phyloP scores from a whole-genome alignment of 2,113 vertebrate genomes.

The Casuarius casuarius region DNA sequence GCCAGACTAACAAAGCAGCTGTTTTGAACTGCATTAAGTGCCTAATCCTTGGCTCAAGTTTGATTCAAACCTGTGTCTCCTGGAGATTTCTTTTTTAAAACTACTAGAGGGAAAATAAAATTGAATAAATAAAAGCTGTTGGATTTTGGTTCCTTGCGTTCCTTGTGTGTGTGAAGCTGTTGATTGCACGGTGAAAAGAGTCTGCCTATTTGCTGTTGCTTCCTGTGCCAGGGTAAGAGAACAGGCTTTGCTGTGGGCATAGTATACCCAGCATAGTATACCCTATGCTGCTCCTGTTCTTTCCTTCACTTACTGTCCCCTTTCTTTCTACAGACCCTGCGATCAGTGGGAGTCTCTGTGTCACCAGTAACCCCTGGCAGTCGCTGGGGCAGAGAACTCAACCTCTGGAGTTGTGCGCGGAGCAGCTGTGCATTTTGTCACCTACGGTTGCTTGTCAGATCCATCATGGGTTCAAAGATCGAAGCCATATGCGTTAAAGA shows the following conservation, averaged over 20 bases:
- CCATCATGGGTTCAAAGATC: neutral
- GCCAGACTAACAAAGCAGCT: neutral
- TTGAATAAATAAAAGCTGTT: neutral
- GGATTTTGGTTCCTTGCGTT: neutral
- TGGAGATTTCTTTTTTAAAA: neutral
- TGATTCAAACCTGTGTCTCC: neutral
- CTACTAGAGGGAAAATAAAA: neutral
- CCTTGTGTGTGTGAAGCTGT: neutral
- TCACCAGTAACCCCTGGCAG: neutral
- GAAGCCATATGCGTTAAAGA: neutral
- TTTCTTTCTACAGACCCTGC: neutral
- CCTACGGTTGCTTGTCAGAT: accelerated
- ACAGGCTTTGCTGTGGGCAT: neutral
- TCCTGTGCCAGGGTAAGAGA: accelerated
- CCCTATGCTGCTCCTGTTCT: neutral
- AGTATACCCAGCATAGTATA: accelerated
- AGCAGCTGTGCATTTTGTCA: neutral
- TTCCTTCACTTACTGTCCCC: neutral
- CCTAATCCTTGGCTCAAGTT: neutral
- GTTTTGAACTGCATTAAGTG: neutral
- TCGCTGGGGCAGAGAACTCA: neutral
- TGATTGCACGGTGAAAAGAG: neutral
- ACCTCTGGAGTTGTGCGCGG: no score
- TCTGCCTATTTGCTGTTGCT: accelerated
- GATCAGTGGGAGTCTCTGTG: accelerated